Percentiles rank a stretch among this genome's conserved stretches.
Conservation (phyloP, 2,113 vertebrate genomes). For the Montifringilla adamsi region DNA sequence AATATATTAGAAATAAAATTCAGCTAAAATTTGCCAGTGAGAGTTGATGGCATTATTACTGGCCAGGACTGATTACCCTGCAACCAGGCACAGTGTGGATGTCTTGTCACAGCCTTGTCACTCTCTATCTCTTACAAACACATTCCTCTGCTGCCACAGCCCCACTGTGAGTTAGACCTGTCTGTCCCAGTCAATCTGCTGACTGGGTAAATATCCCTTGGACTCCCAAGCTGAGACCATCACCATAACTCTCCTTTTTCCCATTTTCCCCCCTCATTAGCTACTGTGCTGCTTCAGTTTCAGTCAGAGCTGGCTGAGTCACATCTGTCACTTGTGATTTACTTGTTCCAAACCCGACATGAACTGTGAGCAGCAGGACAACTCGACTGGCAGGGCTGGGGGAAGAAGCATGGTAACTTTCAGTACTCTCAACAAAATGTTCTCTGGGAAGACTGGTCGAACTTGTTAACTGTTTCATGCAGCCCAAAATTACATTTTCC, state of each 20-base stretch:
- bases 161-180: not conserved
- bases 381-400: rapidly evolving
- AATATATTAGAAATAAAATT: not conserved
- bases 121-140: not conserved
- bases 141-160: not conserved
- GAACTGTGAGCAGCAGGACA: not conserved
- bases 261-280: not conserved
- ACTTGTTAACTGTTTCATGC: not conserved
- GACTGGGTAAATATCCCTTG: not conserved
- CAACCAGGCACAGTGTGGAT: not conserved
- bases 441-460: not conserved
- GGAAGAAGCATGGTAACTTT: not conserved
- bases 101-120: not conserved
- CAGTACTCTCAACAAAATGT: not conserved
- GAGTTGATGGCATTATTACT: not conserved
- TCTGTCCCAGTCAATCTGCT: not conserved
- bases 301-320: not conserved
- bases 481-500: not conserved
- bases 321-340: slow-evolving; percentile 29
- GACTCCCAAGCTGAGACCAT: not conserved
- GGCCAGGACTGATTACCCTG: not conserved
- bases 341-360: not conserved
- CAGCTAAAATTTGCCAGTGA: not conserved
- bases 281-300: not conserved
- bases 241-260: not conserved